These are phyloP conservation scores for Enteromius radiatus DNA, from an alignment of 2,797 vertebrate genomes.

Conservation along the genomic window DNA sequence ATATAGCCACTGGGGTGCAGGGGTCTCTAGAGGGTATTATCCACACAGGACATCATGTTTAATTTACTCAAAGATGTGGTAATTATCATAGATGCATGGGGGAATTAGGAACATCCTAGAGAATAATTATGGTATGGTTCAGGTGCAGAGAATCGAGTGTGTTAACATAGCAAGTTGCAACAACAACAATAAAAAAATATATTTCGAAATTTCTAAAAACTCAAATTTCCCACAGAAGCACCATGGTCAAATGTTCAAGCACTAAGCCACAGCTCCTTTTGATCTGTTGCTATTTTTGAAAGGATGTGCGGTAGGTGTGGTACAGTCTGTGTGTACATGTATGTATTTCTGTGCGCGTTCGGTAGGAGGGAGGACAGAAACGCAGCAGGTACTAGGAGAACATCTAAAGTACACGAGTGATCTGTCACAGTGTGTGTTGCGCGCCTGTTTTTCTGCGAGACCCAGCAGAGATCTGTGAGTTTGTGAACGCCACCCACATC, in stretches of 20 bases:
- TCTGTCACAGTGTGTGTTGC: slow-evolving; percentile 27
- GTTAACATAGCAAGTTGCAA: background rate
- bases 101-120: slow-evolving; percentile 28
- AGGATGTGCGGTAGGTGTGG: background rate
- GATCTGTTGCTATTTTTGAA: background rate
- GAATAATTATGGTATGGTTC: slow-evolving; percentile 27
- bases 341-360: background rate
- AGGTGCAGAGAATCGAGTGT: slow-evolving; percentile 17
- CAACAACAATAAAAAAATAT: too few relatives aligned
- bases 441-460: background rate
- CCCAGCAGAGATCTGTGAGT: slow-evolving; percentile 29
- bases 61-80: slow-evolving; percentile 40
- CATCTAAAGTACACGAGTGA: slow-evolving; percentile 35
- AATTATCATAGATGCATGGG: slow-evolving; percentile 33
- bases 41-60: slow-evolving; percentile 43
- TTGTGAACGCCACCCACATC: slow-evolving; percentile 24
- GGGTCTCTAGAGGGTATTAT: slow-evolving; percentile 30
- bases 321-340: background rate
- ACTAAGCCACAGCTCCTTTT: background rate
- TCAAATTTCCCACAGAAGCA: background rate
- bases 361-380: slow-evolving; percentile 9
- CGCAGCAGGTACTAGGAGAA: slow-evolving; percentile 21
- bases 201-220: too few relatives aligned
- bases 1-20: background rate
- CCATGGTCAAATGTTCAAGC: background rate